These are phyloP conservation scores for Rhombomys opimus DNA, from an alignment of 2,113 vertebrate species.

Conservation along the genomic window DNA sequence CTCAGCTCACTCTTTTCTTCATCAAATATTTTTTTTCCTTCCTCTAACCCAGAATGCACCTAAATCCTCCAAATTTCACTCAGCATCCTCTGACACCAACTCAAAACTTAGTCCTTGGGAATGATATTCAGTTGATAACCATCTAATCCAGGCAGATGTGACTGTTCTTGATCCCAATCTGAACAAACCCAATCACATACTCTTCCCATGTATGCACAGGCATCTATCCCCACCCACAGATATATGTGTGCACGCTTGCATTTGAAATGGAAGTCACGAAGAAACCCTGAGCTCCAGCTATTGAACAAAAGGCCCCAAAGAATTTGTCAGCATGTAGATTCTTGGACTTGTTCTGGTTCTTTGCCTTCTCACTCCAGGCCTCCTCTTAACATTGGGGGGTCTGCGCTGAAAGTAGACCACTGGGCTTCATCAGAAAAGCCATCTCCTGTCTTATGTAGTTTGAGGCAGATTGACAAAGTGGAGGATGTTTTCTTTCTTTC, in stretches of 20 bases:
- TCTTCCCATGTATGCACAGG: neutral
- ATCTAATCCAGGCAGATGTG: neutral
- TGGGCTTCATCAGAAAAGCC: neutral
- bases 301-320: neutral
- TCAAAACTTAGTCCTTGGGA: slow-evolving; percentile 19
- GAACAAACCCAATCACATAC: neutral
- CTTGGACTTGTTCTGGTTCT: neutral
- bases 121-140: neutral
- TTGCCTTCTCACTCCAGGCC: neutral
- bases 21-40: slow-evolving; percentile 36
- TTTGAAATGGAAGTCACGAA: neutral
- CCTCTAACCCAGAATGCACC: neutral
- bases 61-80: neutral
- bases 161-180: neutral
- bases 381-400: neutral
- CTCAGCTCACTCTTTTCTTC: neutral
- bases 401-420: neutral
- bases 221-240: neutral
- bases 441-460: neutral
- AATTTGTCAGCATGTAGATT: neutral
- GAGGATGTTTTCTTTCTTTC: neutral
- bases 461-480: neutral
- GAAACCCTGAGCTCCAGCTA: neutral
- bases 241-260: neutral
- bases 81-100: neutral